Conservation (phyloP, 2,113 vertebrate genomes). For the Mus spicilegus region DNA sequence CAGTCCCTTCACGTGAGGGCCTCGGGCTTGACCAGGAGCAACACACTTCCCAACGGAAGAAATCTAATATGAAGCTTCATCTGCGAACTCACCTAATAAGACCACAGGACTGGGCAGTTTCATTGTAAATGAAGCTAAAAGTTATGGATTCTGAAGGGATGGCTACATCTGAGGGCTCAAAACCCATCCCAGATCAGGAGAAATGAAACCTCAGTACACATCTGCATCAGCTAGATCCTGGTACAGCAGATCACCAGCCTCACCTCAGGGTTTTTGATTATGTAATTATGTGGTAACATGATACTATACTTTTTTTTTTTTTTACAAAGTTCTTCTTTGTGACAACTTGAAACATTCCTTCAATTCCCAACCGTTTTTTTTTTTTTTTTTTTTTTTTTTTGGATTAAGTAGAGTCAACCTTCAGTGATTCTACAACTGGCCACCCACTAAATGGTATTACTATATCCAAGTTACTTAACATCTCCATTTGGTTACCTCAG, state of each 20-base stretch:
- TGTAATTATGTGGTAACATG: background rate
- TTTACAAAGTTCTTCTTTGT: background rate
- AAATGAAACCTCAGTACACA: background rate
- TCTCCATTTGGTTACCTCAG: slow-evolving; percentile 2
- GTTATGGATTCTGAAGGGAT: background rate
- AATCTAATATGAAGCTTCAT: background rate
- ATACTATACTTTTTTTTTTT: background rate
- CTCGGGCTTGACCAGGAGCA: background rate
- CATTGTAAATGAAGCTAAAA: background rate
- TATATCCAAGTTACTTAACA: background rate
- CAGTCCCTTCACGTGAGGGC: background rate
- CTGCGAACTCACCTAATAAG: background rate
- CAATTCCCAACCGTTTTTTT: background rate
- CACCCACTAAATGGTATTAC: background rate
- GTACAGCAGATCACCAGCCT: background rate
- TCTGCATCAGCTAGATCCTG: background rate
- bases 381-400: background rate
- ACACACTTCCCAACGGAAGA: fast-evolving
- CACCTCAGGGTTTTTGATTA: background rate
- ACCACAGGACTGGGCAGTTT: fast-evolving
- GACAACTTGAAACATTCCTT: background rate
- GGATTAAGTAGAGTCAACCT: background rate
- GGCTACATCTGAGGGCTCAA: too few species aligned
- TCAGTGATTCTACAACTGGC: background rate
- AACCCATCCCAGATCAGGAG: background rate